Evolutionary conservation across 2,888 invertebrate genomes (phyloP).

Genomic region (Lagria hirta): DNA sequence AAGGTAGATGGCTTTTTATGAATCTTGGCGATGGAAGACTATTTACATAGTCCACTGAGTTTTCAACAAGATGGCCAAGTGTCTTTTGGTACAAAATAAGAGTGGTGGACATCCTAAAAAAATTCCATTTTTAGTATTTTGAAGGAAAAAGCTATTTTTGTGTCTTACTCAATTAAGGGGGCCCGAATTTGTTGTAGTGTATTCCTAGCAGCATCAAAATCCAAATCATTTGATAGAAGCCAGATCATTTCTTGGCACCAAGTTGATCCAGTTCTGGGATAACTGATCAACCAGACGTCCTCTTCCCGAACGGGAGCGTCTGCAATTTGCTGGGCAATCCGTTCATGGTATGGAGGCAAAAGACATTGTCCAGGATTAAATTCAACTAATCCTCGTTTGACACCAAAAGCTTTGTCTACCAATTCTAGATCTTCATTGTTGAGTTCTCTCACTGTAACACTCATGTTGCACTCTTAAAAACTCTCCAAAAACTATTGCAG

Average conservation of each 20-base stretch:
- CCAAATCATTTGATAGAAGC: slow-evolving; percentile 78
- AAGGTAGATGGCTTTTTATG: slow-evolving; percentile 74
- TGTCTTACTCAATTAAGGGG: slow-evolving; percentile 68
- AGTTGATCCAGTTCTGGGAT: slow-evolving; percentile 87
- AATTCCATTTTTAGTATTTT: too few species aligned
- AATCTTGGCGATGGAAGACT: slow-evolving; percentile 69
- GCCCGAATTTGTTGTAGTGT: slow-evolving; percentile 63
- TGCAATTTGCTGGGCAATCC: slow-evolving; percentile 68
- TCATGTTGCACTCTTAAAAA: too few species aligned
- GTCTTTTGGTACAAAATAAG: slow-evolving; percentile 33
- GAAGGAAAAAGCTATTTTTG: too few species aligned
- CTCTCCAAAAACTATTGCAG: too few species aligned
- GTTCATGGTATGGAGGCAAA: slow-evolving; percentile 68
- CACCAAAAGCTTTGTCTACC: slow-evolving; percentile 69
- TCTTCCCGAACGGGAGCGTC: slow-evolving; percentile 71
- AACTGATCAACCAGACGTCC: slow-evolving; percentile 86
- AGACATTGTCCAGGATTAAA: slow-evolving; percentile 72
- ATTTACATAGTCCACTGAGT: slow-evolving; percentile 72
- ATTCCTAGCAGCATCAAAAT: slow-evolving; percentile 73
- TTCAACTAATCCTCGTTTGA: slow-evolving; percentile 69
- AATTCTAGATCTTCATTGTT: slow-evolving; percentile 46
- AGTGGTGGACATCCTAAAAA: slow-evolving; percentile 36
- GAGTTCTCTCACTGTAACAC: slow-evolving; percentile 31
- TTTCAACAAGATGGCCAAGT: slow-evolving; percentile 56
- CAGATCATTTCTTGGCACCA: slow-evolving; percentile 95